These are phyloP conservation scores for Urocyon cinereoargenteus DNA, from an alignment of 2,797 vertebrate species.

Conservation along the genomic window DNA sequence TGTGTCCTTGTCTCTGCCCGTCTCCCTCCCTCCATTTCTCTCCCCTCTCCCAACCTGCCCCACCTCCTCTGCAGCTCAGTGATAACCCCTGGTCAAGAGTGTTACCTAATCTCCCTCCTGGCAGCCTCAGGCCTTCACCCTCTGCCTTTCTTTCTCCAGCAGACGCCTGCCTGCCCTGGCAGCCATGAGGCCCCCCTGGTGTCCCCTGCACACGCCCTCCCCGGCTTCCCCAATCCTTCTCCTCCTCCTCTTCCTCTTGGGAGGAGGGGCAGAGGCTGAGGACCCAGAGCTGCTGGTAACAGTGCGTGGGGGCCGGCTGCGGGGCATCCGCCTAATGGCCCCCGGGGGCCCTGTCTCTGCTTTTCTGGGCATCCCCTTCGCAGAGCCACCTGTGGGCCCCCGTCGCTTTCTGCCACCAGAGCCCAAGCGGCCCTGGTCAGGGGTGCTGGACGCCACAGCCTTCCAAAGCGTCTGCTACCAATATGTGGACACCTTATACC, in stretches of 20 bases:
- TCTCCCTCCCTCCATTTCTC: conserved; percentile 38
- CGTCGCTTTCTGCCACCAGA: conserved; percentile 92
- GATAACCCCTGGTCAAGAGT: conserved; percentile 71
- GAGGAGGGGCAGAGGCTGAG: conserved; percentile 73
- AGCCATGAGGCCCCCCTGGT: conserved; percentile 74
- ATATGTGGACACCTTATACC: conserved; percentile 92
- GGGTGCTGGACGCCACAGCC: conserved; percentile 88
- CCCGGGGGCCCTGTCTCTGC: conserved; percentile 89
- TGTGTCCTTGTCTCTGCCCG: conserved; percentile 57
- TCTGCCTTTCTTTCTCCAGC: conserved; percentile 70
- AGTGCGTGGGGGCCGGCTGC: conserved; percentile 89
- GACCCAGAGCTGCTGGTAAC: conserved; percentile 88
- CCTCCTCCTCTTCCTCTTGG: conserved; percentile 74
- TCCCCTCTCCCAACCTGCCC: conserved; percentile 75
- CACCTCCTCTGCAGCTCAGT: conserved; percentile 75
- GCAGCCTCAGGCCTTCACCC: conserved; percentile 40
- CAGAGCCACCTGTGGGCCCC: conserved; percentile 92
- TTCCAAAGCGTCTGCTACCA: conserved; percentile 94
- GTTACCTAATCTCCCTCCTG: conserved; percentile 63
- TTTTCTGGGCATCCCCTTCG: conserved; percentile 95
- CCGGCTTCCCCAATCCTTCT: conserved; percentile 64
- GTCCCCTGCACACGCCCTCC: conserved; percentile 57
- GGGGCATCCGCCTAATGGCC: conserved; percentile 88
- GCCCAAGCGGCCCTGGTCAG: conserved; percentile 90
- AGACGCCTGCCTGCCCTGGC: conserved; percentile 66